Percentiles rank a stretch among this genome's conserved stretches.
Conservation (phyloP, 1,140 invertebrate genomes). For the Drosophila bipectinata region DNA sequence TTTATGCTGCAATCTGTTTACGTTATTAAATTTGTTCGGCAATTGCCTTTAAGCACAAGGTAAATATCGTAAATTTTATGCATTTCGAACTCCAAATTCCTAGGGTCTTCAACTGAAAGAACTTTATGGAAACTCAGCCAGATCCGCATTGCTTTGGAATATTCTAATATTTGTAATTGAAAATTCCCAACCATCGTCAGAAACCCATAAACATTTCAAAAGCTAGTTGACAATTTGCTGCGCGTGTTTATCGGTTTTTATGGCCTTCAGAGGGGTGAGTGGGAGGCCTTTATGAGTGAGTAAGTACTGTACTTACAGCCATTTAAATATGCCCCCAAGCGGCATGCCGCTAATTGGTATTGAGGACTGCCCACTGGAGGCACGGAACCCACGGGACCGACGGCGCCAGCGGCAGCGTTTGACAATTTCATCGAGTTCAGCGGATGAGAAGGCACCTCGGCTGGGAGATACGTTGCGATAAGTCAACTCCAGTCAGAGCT, state of each 20-base stretch:
- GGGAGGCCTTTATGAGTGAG: slow-evolving; percentile 53
- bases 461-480: slow-evolving; percentile 38
- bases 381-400: slow-evolving; percentile 8
- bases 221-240: slow-evolving; percentile 23
- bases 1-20: slow-evolving; percentile 49
- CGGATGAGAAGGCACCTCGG: slow-evolving; percentile 46
- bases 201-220: slow-evolving; percentile 50
- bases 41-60: slow-evolving; percentile 47
- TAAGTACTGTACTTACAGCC: slow-evolving; percentile 44
- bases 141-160: background rate
- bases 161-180: slow-evolving; percentile 13
- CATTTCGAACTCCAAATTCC: slow-evolving; percentile 24
- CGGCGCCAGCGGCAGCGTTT: slow-evolving; percentile 55
- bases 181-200: slow-evolving; percentile 45
- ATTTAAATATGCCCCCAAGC: slow-evolving; percentile 48
- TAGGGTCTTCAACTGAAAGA: slow-evolving; percentile 9
- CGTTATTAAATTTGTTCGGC: slow-evolving; percentile 61
- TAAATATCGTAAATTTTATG: slow-evolving; percentile 64
- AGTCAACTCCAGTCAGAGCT: slow-evolving; percentile 70
- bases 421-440: slow-evolving; percentile 64
- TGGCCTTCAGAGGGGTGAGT: background rate
- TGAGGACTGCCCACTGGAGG: slow-evolving; percentile 43
- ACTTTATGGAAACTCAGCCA: slow-evolving; percentile 3
- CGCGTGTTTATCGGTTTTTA: slow-evolving; percentile 33
- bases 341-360: slow-evolving; percentile 63